Base-by-base conservation (phyloP, 2,888 invertebrate genomes). In the Arctia plantaginis region DNA sequence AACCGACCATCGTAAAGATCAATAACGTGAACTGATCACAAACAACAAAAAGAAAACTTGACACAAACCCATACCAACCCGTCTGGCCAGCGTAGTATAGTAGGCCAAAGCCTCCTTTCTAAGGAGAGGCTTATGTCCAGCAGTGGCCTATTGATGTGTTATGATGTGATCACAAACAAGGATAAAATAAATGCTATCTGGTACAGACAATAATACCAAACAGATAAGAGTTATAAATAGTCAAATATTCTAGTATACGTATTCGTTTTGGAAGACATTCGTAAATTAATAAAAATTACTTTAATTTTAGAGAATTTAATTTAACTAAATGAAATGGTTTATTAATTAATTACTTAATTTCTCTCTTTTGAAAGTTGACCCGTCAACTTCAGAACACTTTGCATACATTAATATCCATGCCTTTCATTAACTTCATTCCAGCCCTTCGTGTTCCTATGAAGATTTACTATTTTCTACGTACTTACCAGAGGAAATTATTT, bases 401-500 rank as follows among this genome's bases (percentile, higher is more conserved):
- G 33, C 71, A 62, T 72, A 74, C 55, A 74, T 69, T 71, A 77
- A 73, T 72, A 72, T 66, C 59, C 35, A 55, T 33, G 55, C 66
- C 64, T 39, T 76, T 62, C 64, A 74, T 33, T 71, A 76, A 65
- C 35, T 71, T 74, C 51, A n/a, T 51, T 74, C 41, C 69, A 47
- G 65, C 64, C 39, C 44, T 59, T 62, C 51, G 66, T 41, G 39
- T 69, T 55, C n/a, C 41, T 70, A 66, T 44, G 47, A 73, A 13
- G 23, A n/a, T n/a, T n/a, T n/a, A n/a, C n/a, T n/a, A n/a, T n/a
- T n/a, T n/a, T n/a, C n/a, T n/a, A n/a, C n/a, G n/a, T n/a, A 65
- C 6, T 10, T 68, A 55, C 12, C 20, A 12, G 20, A 76, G 75
- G 69, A 77, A 78, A 76, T 73, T 67, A 64, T 80, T 71, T 71